A percentile compares a stretch with the other conserved stretches of the same genome.
Evolutionary conservation across 1,140 invertebrate genomes (phyloP).

Genomic region (Achatina immaculata): DNA sequence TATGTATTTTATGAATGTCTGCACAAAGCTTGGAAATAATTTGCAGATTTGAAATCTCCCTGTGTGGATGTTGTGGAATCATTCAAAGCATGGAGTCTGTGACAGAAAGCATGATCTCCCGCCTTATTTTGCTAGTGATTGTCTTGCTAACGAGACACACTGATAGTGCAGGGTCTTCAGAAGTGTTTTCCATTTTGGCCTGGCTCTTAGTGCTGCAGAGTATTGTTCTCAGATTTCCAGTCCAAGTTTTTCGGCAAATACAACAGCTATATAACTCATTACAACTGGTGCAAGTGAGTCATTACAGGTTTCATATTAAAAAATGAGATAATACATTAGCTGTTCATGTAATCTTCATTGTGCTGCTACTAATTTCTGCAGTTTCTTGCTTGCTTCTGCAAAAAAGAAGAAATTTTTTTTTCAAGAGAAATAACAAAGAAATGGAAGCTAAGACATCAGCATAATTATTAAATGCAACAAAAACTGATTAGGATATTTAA

Average conservation of each 20-base stretch:
- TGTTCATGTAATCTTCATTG: too few species aligned
- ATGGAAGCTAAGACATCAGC: too few species aligned
- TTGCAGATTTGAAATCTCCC: constrained; percentile 6
- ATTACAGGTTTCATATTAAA: too few species aligned
- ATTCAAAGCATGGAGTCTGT: neutral
- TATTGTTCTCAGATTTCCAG: neutral
- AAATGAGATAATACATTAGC: too few species aligned
- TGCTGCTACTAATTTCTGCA: too few species aligned
- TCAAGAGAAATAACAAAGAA: too few species aligned
- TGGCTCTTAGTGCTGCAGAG: neutral
- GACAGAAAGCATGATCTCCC: neutral
- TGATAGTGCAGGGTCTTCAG: neutral
- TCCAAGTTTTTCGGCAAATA: neutral
- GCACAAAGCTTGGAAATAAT: too few species aligned
- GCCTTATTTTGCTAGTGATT: constrained; percentile 5
- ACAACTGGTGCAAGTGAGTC: constrained; percentile 20
- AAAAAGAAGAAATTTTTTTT: too few species aligned
- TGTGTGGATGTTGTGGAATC: neutral
- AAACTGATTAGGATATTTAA: too few species aligned
- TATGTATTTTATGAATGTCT: too few species aligned
- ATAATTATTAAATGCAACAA: too few species aligned
- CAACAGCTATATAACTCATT: neutral
- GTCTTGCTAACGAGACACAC: neutral
- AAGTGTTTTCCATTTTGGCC: neutral
- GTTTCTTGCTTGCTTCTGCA: too few species aligned